Evolutionary conservation across 2,113 vertebrate species (phyloP).

Genomic region (Chrysochloris asiatica): DNA sequence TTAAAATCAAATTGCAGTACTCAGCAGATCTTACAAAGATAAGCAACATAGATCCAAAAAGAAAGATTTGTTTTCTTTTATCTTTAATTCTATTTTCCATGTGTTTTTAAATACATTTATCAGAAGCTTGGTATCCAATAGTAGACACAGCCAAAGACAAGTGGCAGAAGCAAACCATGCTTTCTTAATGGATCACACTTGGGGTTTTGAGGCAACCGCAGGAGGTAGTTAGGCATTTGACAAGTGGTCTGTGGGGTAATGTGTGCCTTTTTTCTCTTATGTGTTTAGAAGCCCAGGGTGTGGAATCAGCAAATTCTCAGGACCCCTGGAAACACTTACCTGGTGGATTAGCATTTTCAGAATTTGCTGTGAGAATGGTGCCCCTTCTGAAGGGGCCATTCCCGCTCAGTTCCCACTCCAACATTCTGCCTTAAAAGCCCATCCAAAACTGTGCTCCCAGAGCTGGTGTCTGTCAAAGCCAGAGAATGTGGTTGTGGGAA

Average conservation of each 20-base stretch:
- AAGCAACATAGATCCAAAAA: not conserved
- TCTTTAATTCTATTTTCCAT: not conserved
- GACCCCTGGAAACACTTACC: not conserved
- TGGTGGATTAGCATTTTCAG: not conserved
- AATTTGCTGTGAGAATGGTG: not conserved
- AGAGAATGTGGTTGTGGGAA: conserved; percentile 61
- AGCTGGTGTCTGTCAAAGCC: conserved; percentile 27
- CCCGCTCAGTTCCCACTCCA: not conserved
- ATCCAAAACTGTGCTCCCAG: not conserved
- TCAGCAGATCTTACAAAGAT: conserved; percentile 2
- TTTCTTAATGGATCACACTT: conserved; percentile 45
- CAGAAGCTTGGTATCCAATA: not conserved
- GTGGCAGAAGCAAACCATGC: not conserved
- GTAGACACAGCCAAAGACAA: not conserved
- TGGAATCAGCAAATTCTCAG: not conserved
- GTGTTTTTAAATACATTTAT: not conserved
- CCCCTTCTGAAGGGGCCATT: not conserved
- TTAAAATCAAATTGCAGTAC: not conserved
- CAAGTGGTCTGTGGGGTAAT: conserved; percentile 67
- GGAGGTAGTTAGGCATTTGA: conserved; percentile 32
- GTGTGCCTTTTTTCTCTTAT: conserved; percentile 10
- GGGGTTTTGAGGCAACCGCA: conserved; percentile 53
- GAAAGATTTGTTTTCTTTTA: not conserved
- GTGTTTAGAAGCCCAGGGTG: not conserved
- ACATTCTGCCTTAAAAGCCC: not conserved